These are phyloP conservation scores for Apostichopus californicus DNA, from an alignment of 35 echinoderm and acorn worm genomes.

Conservation along the genomic window DNA sequence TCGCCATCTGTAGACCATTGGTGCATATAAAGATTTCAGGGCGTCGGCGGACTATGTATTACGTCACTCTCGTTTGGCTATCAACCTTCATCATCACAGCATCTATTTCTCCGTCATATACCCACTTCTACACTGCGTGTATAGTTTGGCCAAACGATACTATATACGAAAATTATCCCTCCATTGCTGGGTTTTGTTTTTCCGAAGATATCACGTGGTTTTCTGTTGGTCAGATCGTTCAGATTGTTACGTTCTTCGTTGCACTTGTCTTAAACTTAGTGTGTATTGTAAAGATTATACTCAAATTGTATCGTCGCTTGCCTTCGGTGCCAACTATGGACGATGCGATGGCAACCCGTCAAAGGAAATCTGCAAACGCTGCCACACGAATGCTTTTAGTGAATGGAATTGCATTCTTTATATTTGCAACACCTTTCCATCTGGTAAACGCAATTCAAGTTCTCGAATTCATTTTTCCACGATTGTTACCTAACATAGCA, in stretches of 20 bases:
- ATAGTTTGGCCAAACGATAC: conserved; percentile 39
- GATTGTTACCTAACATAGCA: neutral
- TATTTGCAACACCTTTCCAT: conserved; percentile 58
- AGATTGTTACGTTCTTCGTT: conserved; percentile 63
- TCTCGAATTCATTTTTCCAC: neutral
- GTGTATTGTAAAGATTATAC: conserved; percentile 56
- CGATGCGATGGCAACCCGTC: neutral
- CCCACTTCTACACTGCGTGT: neutral
- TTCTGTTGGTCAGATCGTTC: conserved; percentile 24
- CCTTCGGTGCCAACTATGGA: neutral
- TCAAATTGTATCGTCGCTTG: conserved; percentile 37
- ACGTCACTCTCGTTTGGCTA: too few species aligned
- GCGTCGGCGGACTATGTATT: too few species aligned
- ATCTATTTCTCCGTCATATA: too few species aligned
- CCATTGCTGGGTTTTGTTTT: conserved; percentile 41
- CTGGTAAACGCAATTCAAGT: neutral
- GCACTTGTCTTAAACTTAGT: conserved; percentile 52
- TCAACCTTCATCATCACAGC: too few species aligned
- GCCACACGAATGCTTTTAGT: conserved; percentile 67
- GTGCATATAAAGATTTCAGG: too few species aligned
- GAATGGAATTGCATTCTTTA: conserved; percentile 69
- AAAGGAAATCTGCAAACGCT: neutral
- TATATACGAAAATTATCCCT: conserved; percentile 23
- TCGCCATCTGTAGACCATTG: conserved; percentile 70
- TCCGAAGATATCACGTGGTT: conserved; percentile 4